phyloP scores from a whole-genome alignment of 2,888 invertebrate species.

The Melanchra persicariae region DNA sequence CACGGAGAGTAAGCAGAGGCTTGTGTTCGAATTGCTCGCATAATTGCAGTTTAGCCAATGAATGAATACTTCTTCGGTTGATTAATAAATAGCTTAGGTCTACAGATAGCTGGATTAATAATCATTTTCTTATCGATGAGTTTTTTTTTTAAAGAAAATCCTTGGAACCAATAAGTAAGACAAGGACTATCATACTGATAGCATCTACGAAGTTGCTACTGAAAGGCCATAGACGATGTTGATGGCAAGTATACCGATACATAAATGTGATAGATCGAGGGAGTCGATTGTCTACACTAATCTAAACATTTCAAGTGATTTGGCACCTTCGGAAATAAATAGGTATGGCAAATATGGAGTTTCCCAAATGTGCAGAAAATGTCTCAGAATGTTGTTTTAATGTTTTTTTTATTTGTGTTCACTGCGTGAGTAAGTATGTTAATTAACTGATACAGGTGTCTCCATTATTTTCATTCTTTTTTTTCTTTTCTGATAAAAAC shows the following conservation, averaged over 20 bases:
- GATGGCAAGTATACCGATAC: too few species aligned
- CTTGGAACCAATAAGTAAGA: not conserved
- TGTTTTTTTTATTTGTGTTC: not conserved
- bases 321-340: constrained; percentile 27
- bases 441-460: not conserved
- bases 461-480: not conserved
- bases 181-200: not conserved
- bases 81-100: constrained; percentile 5
- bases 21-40: not conserved
- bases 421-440: not conserved
- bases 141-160: not conserved
- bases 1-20: not conserved
- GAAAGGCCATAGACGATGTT: too few species aligned
- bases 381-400: not conserved
- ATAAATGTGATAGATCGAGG: not conserved
- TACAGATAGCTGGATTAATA: not conserved
- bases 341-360: constrained; percentile 22
- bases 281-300: not conserved
- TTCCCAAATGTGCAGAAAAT: constrained; percentile 18
- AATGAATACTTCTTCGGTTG: not conserved
- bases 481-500: not conserved
- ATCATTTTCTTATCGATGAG: not conserved
- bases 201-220: not conserved
- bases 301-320: constrained; percentile 13
- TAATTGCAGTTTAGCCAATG: constrained; percentile 1